These are phyloP conservation scores for Eupithecia insigniata DNA, from an alignment of 2,888 invertebrate species.

Conservation along the genomic window DNA sequence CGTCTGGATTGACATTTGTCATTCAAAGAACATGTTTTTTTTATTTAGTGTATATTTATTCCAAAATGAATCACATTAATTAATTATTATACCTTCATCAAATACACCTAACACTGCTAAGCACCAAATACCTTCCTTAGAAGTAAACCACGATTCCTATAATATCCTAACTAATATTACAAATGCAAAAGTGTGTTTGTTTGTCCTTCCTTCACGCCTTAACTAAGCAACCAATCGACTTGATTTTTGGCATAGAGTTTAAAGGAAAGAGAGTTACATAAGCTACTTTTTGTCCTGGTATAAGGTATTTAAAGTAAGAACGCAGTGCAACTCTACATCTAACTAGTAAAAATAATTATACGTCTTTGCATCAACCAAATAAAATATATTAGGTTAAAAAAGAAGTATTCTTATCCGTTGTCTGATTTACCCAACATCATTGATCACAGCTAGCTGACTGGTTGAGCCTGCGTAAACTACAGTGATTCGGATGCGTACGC, in stretches of 20 bases:
- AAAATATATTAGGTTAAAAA: neutral
- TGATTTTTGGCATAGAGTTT: too few species aligned
- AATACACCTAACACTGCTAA: neutral
- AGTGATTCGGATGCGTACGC: constrained; percentile 21
- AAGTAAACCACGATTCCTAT: neutral
- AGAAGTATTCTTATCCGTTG: neutral
- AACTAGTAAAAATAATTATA: neutral
- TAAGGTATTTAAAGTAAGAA: neutral
- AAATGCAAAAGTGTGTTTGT: too few species aligned
- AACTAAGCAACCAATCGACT: too few species aligned
- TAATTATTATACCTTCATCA: neutral
- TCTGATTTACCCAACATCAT: neutral
- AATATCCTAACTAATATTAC: too few species aligned
- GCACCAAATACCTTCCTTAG: neutral
- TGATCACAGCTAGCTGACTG: constrained; percentile 9
- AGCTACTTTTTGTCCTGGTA: too few species aligned
- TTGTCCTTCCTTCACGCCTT: too few species aligned
- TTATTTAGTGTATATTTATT: neutral
- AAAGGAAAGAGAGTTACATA: too few species aligned
- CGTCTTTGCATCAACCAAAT: neutral
- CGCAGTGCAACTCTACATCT: neutral
- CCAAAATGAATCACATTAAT: neutral
- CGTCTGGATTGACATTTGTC: too few species aligned
- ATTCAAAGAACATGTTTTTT: neutral
- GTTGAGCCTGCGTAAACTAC: constrained; percentile 8